phyloP scores from a whole-genome alignment of 2,113 vertebrate species.

The Anser cygnoides region DNA sequence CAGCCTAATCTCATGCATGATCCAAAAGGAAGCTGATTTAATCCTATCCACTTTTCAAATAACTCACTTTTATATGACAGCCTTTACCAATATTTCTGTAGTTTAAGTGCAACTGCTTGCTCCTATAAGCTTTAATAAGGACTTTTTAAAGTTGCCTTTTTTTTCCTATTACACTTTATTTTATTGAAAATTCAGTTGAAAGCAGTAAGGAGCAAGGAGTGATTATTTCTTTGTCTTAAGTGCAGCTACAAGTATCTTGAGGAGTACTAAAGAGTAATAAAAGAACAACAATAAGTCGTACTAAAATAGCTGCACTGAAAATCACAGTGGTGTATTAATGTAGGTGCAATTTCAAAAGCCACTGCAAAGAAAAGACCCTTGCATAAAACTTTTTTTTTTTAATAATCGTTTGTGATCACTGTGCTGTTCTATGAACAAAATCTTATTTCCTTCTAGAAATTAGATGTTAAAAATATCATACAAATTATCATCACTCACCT shows the following conservation, averaged over 20 bases:
- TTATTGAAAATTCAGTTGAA: not conserved
- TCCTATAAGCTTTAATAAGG: not conserved
- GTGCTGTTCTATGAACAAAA: not conserved
- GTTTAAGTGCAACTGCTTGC: not conserved
- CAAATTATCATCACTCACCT: slow-evolving; percentile 77
- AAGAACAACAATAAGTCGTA: not conserved
- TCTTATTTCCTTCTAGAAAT: not conserved
- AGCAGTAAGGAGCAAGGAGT: not conserved
- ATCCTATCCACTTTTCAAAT: not conserved
- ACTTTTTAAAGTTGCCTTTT: not conserved
- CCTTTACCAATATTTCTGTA: not conserved
- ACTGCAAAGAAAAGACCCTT: not conserved
- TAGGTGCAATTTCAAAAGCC: not conserved
- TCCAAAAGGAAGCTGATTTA: not conserved
- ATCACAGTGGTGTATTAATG: not conserved
- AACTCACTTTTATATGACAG: not conserved
- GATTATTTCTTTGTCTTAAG: not conserved
- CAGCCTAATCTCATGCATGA: not conserved
- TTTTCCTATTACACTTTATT: not conserved
- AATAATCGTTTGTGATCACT: not conserved
- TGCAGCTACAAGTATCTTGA: not conserved
- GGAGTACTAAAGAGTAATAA: not conserved
- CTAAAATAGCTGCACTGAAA: not conserved
- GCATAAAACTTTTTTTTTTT: slow-evolving; percentile 22
- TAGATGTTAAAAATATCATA: not conserved